Percentiles rank a stretch among this genome's conserved stretches.
phyloP scores from a whole-genome alignment of 2,888 invertebrate species.

The Acrocyrtus sp. region DNA sequence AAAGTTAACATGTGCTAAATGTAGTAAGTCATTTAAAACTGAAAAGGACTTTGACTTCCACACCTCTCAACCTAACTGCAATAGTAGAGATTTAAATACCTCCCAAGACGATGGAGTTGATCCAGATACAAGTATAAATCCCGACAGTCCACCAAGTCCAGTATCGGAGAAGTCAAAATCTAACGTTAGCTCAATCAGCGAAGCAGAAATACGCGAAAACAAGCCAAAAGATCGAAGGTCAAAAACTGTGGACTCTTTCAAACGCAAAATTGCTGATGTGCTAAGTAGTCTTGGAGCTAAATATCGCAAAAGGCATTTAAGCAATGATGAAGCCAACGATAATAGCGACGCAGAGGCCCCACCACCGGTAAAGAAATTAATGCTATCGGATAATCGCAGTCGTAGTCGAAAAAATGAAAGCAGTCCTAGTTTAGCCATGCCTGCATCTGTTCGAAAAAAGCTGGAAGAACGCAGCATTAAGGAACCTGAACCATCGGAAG shows the following conservation, averaged over 20 bases:
- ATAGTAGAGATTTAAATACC: no score
- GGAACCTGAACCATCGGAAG: not conserved
- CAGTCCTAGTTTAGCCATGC: slow-evolving; percentile 24
- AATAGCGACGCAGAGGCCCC: slow-evolving; percentile 4
- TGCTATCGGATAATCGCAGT: not conserved
- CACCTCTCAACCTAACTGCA: not conserved
- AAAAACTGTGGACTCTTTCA: no score
- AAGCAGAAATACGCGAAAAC: slow-evolving; percentile 32
- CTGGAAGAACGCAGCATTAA: not conserved
- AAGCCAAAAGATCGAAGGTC: slow-evolving; percentile 5
- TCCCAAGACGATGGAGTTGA: no score
- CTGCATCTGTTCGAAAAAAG: slow-evolving; percentile 24
- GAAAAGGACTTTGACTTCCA: not conserved
- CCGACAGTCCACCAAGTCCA: slow-evolving; percentile 7
- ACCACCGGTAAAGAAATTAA: slow-evolving; percentile 12
- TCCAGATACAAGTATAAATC: no score
- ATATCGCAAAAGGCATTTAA: not conserved
- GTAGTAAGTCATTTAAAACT: slow-evolving; percentile 17
- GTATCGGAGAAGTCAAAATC: slow-evolving; percentile 3
- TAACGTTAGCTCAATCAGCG: slow-evolving; percentile 15
- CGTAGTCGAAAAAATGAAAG: slow-evolving; percentile 20
- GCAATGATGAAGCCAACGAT: not conserved
- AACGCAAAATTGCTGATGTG: slow-evolving; percentile 40
- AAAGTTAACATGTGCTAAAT: no score
- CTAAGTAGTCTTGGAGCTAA: slow-evolving; percentile 11